Evolutionary conservation across 1,140 invertebrate species (phyloP), one percentile per base, ranked within the genome.

Genomic region (Potamilus streckersoni): DNA sequence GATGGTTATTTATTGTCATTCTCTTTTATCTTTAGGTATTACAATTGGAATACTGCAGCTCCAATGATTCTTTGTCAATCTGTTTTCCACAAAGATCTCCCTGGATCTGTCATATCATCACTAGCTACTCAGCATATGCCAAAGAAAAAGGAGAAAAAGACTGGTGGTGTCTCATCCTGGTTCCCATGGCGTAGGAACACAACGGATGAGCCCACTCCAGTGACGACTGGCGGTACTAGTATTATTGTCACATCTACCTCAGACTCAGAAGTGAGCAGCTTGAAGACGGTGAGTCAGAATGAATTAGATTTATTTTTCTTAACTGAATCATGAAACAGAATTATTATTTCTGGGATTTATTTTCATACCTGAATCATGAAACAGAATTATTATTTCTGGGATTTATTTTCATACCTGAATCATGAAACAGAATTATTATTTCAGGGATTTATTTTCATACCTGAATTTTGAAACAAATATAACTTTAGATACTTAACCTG

Each of bases 31-130:
- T 81, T 23, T 68, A 91, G 90, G 65, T 91, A 85, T 81, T 95
- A 96, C 90, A 96, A 94, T 84, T 98, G 97, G 96, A 89, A 93
- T 71, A 93, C 94, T 62, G 97, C 96, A 75, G 94, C 94, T 76
- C 95, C 97, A 17, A 94, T 97, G 82, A 92, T 99, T 75, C 92
- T 98, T 83, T 95, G 95, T 68, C 91, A 95, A 60, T 92, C 96
- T 31, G 93, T 94, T 74, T 99, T 95, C 91, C 93, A 96, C 85
- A 93, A 95, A 83, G 93, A 94, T 73, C 91, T 98, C 79, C 94
- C 95, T 17, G 86, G 87, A 72, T 49, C 38, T 8, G 38, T 49
- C 38, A 74, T 88, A n/a, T 84, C 89, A n/a, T 66, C 74, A 61
- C 82, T 92, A 16, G 76, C 86, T 1, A 87, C 89, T 73, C 88